phyloP scores from a whole-genome alignment of 2,797 vertebrate species.

The Jordanella pulchra region DNA sequence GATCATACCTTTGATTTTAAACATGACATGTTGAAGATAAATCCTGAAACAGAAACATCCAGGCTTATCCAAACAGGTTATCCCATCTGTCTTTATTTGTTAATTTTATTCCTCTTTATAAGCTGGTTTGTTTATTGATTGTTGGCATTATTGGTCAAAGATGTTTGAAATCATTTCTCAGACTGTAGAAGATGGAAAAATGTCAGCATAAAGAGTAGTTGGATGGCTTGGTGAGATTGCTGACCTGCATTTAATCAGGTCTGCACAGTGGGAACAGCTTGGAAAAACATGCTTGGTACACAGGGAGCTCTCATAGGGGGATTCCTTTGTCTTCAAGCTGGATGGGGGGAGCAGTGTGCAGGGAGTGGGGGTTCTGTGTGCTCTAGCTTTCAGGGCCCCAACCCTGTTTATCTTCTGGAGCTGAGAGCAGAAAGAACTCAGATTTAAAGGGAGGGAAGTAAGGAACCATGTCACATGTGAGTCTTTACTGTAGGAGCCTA shows the following conservation, averaged over 20 bases:
- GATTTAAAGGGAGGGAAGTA: constrained; percentile 31
- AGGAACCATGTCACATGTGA: constrained; percentile 29
- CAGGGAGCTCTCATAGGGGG: constrained; percentile 41
- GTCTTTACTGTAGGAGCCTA: constrained; percentile 33
- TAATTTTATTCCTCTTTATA: too few relatives aligned
- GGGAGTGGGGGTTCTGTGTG: constrained; percentile 35
- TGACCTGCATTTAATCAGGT: constrained; percentile 68
- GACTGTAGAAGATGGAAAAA: too few relatives aligned
- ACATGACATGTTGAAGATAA: background rate
- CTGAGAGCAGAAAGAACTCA: constrained; percentile 24
- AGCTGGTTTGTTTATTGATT: too few relatives aligned
- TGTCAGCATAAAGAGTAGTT: too few relatives aligned
- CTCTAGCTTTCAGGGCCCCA: constrained; percentile 41
- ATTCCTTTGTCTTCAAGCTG: constrained; percentile 61
- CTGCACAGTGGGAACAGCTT: constrained; percentile 63
- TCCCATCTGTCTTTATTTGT: background rate
- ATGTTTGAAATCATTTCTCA: background rate
- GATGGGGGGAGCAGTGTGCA: constrained; percentile 37
- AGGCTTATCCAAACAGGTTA: background rate
- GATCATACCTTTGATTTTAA: background rate
- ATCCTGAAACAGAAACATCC: background rate
- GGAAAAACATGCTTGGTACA: constrained; percentile 67
- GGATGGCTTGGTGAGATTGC: constrained; percentile 41
- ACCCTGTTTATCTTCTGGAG: constrained; percentile 39
- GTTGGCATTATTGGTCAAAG: background rate